Base-by-base conservation (phyloP, 2,888 invertebrate species). In the Rhimphoctona megacephalus region DNA sequence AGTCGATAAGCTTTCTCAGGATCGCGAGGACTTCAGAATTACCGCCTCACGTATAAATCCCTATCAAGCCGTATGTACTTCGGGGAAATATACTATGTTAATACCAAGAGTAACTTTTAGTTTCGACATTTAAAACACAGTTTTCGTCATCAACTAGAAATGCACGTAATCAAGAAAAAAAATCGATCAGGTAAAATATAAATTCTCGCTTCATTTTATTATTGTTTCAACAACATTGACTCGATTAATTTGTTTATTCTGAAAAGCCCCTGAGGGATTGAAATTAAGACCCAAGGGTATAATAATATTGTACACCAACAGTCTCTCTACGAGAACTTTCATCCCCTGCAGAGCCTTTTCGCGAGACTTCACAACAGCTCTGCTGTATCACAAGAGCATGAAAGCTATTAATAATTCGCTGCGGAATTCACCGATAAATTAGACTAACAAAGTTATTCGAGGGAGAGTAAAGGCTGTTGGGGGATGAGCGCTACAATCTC, bases 341-440 rank as follows among this genome's bases (percentile, higher is more conserved):
- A 80, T 78, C 66, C 81, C 69, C 77, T 67, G 36, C 57, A 25
- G 46, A 73, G 64, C 46, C 74, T 81, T 76, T 72, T 64, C 54
- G 66, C 54, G 74, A 70, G 81, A 81, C 69, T 30, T 82, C 69
- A 83, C 81, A 73, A 84, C 76, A 57, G 66, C 80, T 64, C 81
- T 22, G 49, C 52, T 52, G 39, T 74, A 43, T 74, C 43, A 43
- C 74, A n/a, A 70, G 83, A 67, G 77, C 83, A 86, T 83, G 88
- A 88, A 86, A 87, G 85, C 87, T 91, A 90, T 91, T 92, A 91
- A 92, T 92, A 91, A 91, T 92, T 90, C 89, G 89, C 87, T 85
- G 88, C 81, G 90, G 89, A 92, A 91, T 91, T 92, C 90, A 87
- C 88, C 91, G 90, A 92, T 93, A 92, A 92, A 93, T 93, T 92